phyloP scores from a whole-genome alignment of 2,888 invertebrate genomes.

The Brenthis ino region DNA sequence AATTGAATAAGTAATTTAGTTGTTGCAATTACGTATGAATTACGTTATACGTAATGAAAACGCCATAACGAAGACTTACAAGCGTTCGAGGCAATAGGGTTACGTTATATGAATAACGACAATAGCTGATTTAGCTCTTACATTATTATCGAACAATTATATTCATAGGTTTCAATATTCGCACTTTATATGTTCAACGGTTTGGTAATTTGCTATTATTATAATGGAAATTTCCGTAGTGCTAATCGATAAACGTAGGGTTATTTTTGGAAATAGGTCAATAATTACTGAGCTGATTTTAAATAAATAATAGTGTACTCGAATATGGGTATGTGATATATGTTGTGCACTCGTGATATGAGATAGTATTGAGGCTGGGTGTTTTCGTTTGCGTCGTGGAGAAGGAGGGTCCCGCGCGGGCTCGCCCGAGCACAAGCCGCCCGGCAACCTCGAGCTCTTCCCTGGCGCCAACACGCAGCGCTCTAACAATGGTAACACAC shows the following conservation, averaged over 20 bases:
- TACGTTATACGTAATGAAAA: constrained; percentile 5
- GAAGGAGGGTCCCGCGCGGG: constrained; percentile 79
- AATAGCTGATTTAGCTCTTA: background rate
- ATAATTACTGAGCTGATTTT: constrained; percentile 10
- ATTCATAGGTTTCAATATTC: too few relatives aligned
- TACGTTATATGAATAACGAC: constrained; percentile 6
- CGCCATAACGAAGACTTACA: background rate
- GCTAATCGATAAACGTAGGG: too few relatives aligned
- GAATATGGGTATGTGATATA: background rate
- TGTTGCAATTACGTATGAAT: background rate
- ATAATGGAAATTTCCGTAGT: too few relatives aligned
- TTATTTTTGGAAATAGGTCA: background rate
- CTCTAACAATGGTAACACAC: constrained; percentile 89
- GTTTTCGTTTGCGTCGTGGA: constrained; percentile 62
- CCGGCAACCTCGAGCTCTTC: constrained; percentile 87
- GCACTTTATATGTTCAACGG: too few relatives aligned
- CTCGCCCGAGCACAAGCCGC: constrained; percentile 87
- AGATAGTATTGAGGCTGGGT: constrained; percentile 53
- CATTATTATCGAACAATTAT: background rate
- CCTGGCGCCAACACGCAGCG: constrained; percentile 84
- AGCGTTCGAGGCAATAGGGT: constrained; percentile 1
- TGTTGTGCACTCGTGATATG: constrained; percentile 1
- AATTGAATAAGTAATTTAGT: background rate
- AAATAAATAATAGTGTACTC: background rate
- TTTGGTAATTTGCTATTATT: too few relatives aligned